Base-by-base conservation (phyloP, 2,113 vertebrate genomes). In the Notothenia rossii region DNA sequence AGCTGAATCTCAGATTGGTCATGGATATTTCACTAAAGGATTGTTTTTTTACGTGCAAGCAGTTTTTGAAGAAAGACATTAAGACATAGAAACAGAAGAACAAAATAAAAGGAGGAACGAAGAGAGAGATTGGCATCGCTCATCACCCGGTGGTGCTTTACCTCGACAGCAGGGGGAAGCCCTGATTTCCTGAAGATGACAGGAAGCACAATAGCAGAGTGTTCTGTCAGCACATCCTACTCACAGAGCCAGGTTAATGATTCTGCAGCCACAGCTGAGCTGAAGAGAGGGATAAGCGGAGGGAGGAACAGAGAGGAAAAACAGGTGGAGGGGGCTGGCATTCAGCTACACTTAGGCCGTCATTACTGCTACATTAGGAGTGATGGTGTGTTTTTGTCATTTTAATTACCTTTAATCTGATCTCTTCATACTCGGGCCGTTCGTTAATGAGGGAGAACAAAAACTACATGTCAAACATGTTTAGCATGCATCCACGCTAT, bases 121-220 rank as follows among this genome's bases (percentile, higher is more conserved):
- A 79, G 54, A 72, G 71, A 84, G 50, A 78, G 76, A 79, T 48
- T 81, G 82, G 79, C 73, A 79, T 83, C 71, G 61, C 88, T 89
- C 82, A 77, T 93, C 90, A 92, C 75, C 84, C 66, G 6, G 77
- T n/a, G 75, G 84, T 76, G 86, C 82, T 90, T 87, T 89, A 90
- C 88, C 88, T 91, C 82, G 89, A 94, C 93, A 91, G 91, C 87
- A 91, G 86, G 87, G 92, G 92, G 90, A 93, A 93, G 83, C 90
- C 86, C 88, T 43, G 89, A 86, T 91, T 94, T 94, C 93, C 93
- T 94, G 93, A 90, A 93, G 91, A 93, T 93, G 93, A 94, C 93
- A 93, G 88, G 89, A 91, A 87, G 55, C 88, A 94, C 93, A 94
- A 94, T 88, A 69, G 90, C 89, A 83, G 87, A 90, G 89, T 94